Evolutionary conservation across 2,888 invertebrate genomes (phyloP).

Genomic region (Clanis bilineata): DNA sequence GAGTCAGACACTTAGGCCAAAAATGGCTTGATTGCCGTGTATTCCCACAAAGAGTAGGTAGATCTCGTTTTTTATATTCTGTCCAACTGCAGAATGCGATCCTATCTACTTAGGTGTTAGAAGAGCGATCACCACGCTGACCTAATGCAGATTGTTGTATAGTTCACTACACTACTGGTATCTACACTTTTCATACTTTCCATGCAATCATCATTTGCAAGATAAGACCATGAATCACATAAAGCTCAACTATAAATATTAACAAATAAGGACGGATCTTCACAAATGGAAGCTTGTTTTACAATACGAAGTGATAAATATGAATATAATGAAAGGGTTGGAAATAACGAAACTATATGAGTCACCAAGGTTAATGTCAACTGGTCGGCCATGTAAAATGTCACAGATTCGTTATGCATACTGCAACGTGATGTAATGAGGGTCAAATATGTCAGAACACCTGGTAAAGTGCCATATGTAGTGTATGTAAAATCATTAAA

Average conservation of each 20-base stretch:
- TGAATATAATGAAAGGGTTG: slow-evolving; percentile 37
- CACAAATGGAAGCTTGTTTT: slow-evolving; percentile 16
- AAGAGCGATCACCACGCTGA: too few relatives aligned
- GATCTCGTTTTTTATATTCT: background rate
- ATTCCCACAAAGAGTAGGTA: background rate
- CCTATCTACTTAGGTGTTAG: too few relatives aligned
- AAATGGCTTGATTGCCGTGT: background rate
- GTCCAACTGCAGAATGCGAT: too few relatives aligned
- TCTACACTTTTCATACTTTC: too few relatives aligned
- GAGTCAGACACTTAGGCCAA: background rate
- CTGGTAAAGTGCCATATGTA: background rate
- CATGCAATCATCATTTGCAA: background rate
- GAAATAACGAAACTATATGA: slow-evolving; percentile 39
- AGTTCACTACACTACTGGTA: too few relatives aligned
- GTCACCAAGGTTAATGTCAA: slow-evolving; percentile 42
- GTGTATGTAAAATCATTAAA: background rate
- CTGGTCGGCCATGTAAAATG: slow-evolving; percentile 53
- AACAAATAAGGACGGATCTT: background rate
- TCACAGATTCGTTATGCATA: slow-evolving; percentile 31
- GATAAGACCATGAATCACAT: background rate
- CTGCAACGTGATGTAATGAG: slow-evolving; percentile 2
- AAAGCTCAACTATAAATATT: background rate
- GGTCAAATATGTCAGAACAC: slow-evolving; percentile 16
- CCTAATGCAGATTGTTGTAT: too few relatives aligned
- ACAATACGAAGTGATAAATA: slow-evolving; percentile 25